A percentile compares a stretch with the other conserved stretches of the same genome.
These are phyloP conservation scores for Stenolophus ochropezus DNA, from an alignment of 2,888 invertebrate species.

Conservation along the genomic window DNA sequence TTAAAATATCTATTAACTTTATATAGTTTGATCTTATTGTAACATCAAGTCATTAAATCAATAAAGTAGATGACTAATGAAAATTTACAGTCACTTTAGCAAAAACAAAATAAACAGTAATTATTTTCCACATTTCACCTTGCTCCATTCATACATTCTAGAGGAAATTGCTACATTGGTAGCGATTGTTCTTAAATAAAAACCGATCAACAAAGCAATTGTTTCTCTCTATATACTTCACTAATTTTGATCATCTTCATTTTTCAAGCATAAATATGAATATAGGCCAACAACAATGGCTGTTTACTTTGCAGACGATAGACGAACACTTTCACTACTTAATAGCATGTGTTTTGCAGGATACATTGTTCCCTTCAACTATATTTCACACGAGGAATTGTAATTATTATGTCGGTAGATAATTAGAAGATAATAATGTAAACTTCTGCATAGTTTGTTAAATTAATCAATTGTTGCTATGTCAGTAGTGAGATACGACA, in stretches of 20 bases:
- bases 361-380: too few relatives aligned
- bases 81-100: not conserved
- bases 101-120: conserved; percentile 10
- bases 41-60: not conserved
- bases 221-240: conserved; percentile 18
- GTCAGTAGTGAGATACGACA: not conserved
- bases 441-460: not conserved
- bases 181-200: conserved; percentile 27
- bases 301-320: not conserved
- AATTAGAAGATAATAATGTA: not conserved
- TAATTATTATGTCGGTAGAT: not conserved
- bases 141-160: conserved; percentile 29
- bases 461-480: not conserved
- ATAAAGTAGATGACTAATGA: not conserved
- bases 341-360: not conserved
- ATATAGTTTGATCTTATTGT: not conserved
- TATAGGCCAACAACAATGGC: not conserved
- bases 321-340: not conserved
- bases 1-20: not conserved
- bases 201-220: conserved; percentile 25
- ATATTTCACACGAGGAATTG: not conserved
- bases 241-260: not conserved
- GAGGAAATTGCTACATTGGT: conserved; percentile 5
- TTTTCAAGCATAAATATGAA: not conserved
- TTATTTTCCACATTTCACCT: conserved; percentile 32